A percentile compares a stretch with the other conserved stretches of the same genome.
These are phyloP conservation scores for Corythornis madagascariensis DNA, from an alignment of 2,113 vertebrate genomes.

Conservation along the genomic window DNA sequence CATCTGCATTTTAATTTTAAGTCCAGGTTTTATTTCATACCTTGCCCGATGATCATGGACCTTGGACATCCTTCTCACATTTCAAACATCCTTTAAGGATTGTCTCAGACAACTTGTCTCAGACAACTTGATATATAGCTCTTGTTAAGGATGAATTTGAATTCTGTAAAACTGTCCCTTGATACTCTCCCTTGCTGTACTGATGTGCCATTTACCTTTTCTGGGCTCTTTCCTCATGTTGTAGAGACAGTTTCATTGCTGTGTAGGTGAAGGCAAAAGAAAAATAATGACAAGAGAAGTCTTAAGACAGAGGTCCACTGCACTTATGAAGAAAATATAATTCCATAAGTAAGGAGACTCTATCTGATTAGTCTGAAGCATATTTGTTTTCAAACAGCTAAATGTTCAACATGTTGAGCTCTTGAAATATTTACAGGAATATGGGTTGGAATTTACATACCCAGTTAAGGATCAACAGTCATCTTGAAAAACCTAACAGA, in stretches of 20 bases:
- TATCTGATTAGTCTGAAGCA: background rate
- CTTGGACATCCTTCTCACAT: background rate
- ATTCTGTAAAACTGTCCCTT: background rate
- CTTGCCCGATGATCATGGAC: rapidly evolving
- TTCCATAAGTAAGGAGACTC: background rate
- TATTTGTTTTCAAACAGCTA: background rate
- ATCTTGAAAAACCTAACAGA: background rate
- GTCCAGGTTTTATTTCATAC: background rate
- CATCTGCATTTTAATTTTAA: background rate
- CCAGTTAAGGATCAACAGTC: background rate
- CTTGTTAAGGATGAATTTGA: background rate
- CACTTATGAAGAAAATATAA: background rate
- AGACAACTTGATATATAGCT: background rate
- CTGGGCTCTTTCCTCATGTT: background rate
- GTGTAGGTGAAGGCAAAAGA: background rate
- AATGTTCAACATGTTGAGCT: background rate
- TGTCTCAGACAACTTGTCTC: background rate
- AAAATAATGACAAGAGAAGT: background rate
- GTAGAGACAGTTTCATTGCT: background rate
- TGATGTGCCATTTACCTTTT: background rate
- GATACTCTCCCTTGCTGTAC: background rate
- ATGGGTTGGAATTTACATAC: background rate
- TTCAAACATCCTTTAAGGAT: background rate
- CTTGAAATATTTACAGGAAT: background rate
- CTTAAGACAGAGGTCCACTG: background rate